These are phyloP conservation scores for Salvelinus fontinalis DNA, from an alignment of 2,113 vertebrate genomes.

Conservation along the genomic window DNA sequence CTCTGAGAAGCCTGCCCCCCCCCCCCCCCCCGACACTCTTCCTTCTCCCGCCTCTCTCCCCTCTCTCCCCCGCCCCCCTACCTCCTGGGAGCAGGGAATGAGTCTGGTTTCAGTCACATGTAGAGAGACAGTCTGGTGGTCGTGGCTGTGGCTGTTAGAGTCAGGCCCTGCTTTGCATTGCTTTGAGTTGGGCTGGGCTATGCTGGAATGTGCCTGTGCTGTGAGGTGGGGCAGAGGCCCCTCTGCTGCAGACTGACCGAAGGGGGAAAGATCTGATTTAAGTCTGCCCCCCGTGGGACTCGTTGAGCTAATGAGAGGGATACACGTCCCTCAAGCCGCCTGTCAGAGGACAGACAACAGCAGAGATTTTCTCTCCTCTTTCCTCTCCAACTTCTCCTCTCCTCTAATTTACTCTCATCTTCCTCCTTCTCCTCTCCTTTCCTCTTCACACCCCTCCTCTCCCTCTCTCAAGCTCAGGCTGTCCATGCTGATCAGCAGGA, in stretches of 20 bases:
- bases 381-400: not conserved
- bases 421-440: not conserved
- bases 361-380: not conserved
- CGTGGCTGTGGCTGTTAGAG: slow-evolving; percentile 8
- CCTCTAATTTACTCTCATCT: not conserved
- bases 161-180: too few species aligned
- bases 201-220: not conserved
- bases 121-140: slow-evolving; percentile 14
- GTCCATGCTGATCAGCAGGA: slow-evolving; percentile 29
- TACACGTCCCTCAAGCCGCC: not conserved
- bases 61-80: slow-evolving; percentile 21
- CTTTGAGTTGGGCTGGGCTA: not conserved
- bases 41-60: slow-evolving; percentile 22
- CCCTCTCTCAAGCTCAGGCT: not conserved
- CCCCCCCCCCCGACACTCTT: slow-evolving; percentile 3
- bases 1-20: slow-evolving; percentile 15
- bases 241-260: not conserved
- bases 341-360: slow-evolving; percentile 11
- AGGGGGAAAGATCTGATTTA: not conserved
- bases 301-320: slow-evolving; percentile 13
- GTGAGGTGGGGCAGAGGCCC: not conserved
- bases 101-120: slow-evolving; percentile 62
- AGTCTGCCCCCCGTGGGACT: slow-evolving; percentile 7
- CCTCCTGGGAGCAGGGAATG: slow-evolving; percentile 41
- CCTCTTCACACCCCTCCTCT: too few species aligned